Conservation (phyloP, 2,797 vertebrate species). For the Coregonus sp. region DNA sequence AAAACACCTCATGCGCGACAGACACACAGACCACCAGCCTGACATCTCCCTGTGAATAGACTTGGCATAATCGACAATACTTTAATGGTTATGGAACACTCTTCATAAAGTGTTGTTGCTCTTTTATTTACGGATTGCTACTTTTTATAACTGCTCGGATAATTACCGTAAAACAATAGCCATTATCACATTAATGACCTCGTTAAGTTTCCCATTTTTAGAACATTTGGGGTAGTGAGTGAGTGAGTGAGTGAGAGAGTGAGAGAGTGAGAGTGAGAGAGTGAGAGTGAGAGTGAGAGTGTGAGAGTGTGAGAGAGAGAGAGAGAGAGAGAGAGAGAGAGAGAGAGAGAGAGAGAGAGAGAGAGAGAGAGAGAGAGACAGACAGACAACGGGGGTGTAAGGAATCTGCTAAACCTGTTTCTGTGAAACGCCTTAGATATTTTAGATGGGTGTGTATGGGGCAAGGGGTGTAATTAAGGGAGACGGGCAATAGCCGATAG, state of each 20-base stretch:
- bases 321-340: not conserved
- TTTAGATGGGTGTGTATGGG: too few species aligned
- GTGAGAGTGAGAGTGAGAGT: not conserved
- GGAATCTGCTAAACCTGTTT: too few species aligned
- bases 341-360: not conserved
- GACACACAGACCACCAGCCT: conserved; percentile 15
- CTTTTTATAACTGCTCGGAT: conserved; percentile 31
- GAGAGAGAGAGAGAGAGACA: too few species aligned
- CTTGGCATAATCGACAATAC: conserved; percentile 59
- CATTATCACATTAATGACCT: conserved; percentile 61
- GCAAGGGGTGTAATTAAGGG: too few species aligned
- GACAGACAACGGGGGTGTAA: too few species aligned
- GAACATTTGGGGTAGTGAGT: not conserved
- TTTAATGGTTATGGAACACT: conserved; percentile 53
- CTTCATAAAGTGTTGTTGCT: conserved; percentile 57
- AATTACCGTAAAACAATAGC: conserved; percentile 63
- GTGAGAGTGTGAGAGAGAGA: not conserved
- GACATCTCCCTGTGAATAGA: conserved; percentile 45
- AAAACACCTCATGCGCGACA: not conserved
- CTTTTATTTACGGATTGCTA: conserved; percentile 56
- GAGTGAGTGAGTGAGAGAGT: conserved; percentile 7
- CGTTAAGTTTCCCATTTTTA: conserved; percentile 37
- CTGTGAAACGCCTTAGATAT: too few species aligned
- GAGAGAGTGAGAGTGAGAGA: not conserved
- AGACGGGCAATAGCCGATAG: not conserved